Evolutionary conservation across 2,113 vertebrate genomes (phyloP).

Genomic region (Pseudois nayaur): DNA sequence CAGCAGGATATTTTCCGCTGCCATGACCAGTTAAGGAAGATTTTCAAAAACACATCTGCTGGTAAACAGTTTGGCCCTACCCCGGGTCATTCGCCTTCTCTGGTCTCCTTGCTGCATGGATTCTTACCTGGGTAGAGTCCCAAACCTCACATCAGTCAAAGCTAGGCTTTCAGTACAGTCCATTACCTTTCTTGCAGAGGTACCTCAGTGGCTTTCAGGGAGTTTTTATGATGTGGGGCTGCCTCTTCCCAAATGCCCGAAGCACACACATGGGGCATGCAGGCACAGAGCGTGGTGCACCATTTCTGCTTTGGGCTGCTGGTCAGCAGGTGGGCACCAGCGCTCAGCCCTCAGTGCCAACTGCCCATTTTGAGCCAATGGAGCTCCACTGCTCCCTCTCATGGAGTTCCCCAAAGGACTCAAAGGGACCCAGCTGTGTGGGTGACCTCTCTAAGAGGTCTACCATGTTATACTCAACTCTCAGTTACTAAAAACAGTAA

Average conservation of each 20-base stretch:
- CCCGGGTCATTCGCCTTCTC: constrained; percentile 94
- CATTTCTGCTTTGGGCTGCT: constrained; percentile 17
- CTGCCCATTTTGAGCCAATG: not conserved
- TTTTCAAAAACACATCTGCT: constrained; percentile 97
- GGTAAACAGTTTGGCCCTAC: constrained; percentile 98
- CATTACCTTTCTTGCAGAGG: constrained; percentile 81
- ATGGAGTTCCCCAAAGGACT: not conserved
- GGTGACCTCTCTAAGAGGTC: not conserved
- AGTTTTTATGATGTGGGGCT: constrained; percentile 74
- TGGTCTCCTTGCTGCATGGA: constrained; percentile 87
- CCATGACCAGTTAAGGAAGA: constrained; percentile 97
- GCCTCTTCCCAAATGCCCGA: constrained; percentile 64
- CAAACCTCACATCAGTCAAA: constrained; percentile 87
- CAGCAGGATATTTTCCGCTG: constrained; percentile 98
- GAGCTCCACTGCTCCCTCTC: not conserved
- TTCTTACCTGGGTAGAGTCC: constrained; percentile 89
- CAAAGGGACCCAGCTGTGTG: not conserved
- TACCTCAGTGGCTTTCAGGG: constrained; percentile 72
- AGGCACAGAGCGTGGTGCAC: constrained; percentile 10
- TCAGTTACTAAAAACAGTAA: not conserved
- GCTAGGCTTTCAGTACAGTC: constrained; percentile 80
- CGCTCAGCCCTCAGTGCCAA: not conserved
- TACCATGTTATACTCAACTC: not conserved
- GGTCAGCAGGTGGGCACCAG: not conserved
- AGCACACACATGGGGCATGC: constrained; percentile 41